Evolutionary conservation across 2,113 vertebrate genomes (phyloP).

Genomic region (Cyphomyrus plagiostoma): DNA sequence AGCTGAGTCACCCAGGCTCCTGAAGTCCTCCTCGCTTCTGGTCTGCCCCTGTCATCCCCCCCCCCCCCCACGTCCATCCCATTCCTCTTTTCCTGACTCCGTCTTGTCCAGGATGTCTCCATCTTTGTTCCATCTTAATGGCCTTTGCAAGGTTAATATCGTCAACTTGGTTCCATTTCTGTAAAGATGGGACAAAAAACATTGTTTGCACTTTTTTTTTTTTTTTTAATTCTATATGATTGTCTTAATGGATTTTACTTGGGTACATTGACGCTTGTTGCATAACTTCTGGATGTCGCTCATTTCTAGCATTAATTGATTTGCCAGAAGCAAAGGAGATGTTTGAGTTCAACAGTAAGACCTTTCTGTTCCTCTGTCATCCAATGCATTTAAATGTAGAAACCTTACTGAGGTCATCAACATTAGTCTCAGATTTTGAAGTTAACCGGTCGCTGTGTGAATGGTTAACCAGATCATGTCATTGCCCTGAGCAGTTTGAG

Average conservation of each 20-base stretch:
- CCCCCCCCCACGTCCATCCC: background rate
- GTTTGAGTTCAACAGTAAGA: background rate
- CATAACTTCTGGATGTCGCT: background rate
- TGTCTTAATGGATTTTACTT: slow-evolving; percentile 15
- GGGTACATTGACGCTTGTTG: slow-evolving; percentile 10
- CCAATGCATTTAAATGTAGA: background rate
- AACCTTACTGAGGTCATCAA: background rate
- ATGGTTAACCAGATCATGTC: background rate
- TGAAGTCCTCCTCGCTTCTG: background rate
- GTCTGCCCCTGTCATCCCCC: background rate
- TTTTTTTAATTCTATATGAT: background rate
- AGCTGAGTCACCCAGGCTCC: slow-evolving; percentile 37
- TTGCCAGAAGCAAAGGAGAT: background rate
- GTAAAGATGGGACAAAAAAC: slow-evolving; percentile 36
- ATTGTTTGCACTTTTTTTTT: slow-evolving; percentile 41
- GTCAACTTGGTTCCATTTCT: slow-evolving; percentile 22
- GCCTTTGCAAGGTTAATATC: background rate
- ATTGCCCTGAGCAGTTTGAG: background rate
- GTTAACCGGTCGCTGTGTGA: background rate
- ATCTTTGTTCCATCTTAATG: background rate
- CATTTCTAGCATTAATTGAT: background rate
- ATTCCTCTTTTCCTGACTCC: background rate
- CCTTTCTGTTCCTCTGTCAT: background rate
- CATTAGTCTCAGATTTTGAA: background rate
- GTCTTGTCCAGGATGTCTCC: background rate